Evolutionary conservation across 2,888 invertebrate genomes (phyloP).

Genomic region (Resseliella maxima): DNA sequence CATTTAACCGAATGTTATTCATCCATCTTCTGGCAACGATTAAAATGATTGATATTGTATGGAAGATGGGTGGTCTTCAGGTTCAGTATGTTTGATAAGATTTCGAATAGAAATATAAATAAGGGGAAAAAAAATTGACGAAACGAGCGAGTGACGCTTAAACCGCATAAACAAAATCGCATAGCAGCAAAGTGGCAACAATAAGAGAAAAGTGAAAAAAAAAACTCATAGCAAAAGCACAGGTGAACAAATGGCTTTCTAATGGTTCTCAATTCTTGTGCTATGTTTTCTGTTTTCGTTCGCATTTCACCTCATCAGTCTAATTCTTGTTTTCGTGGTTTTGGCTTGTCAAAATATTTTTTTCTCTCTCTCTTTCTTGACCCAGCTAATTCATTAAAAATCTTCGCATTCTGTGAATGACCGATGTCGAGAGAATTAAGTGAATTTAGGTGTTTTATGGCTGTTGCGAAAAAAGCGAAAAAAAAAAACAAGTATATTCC

Average conservation of each 20-base stretch:
- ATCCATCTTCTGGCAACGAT: slow-evolving; percentile 25
- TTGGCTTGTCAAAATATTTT: neutral
- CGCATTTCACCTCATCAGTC: neutral
- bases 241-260: slow-evolving; percentile 36
- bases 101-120: neutral
- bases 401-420: neutral
- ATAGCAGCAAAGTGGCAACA: neutral
- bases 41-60: slow-evolving; percentile 41
- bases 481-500: neutral
- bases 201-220: no score
- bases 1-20: slow-evolving; percentile 14
- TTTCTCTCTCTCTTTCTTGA: neutral
- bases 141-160: neutral
- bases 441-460: slow-evolving; percentile 33
- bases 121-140: neutral
- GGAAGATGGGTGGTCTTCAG: neutral
- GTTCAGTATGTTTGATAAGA: neutral
- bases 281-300: neutral
- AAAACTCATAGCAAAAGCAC: neutral
- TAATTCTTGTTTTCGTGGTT: neutral
- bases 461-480: neutral
- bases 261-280: neutral
- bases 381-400: slow-evolving; percentile 41
- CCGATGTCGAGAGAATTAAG: neutral
- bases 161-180: neutral